A percentile compares a stretch with the other conserved stretches of the same genome.
Evolutionary conservation across 2,113 vertebrate species (phyloP).

Genomic region (Ceyx margarethae): DNA sequence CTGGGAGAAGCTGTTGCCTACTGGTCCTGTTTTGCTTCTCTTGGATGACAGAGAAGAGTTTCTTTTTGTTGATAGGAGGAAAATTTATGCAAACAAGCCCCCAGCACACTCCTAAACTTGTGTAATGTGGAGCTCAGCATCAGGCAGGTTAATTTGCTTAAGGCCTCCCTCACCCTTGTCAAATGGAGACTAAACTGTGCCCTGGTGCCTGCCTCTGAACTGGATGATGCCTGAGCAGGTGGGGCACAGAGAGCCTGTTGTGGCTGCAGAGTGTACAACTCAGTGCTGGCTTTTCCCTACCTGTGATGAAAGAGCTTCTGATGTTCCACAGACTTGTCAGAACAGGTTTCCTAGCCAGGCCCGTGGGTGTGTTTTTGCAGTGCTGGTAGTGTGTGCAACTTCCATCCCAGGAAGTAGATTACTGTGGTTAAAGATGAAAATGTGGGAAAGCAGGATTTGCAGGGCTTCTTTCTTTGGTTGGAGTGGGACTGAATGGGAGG

Average conservation of each 20-base stretch:
- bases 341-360: background rate
- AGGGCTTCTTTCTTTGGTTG: background rate
- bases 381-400: background rate
- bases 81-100: background rate
- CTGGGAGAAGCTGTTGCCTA: background rate
- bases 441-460: conserved; percentile 24
- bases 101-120: background rate
- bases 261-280: background rate
- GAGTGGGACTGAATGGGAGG: background rate
- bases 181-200: background rate
- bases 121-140: background rate
- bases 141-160: background rate
- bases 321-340: background rate
- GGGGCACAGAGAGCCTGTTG: background rate
- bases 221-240: background rate
- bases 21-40: background rate
- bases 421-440: background rate
- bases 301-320: background rate
- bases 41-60: background rate
- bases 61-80: background rate
- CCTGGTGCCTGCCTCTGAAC: background rate
- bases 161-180: background rate
- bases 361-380: background rate
- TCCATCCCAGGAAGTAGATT: background rate
- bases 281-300: background rate